Percentiles rank a stretch among this genome's conserved stretches.
Evolutionary conservation across 2,797 vertebrate species (phyloP).

Genomic region (Myotis planiceps): DNA sequence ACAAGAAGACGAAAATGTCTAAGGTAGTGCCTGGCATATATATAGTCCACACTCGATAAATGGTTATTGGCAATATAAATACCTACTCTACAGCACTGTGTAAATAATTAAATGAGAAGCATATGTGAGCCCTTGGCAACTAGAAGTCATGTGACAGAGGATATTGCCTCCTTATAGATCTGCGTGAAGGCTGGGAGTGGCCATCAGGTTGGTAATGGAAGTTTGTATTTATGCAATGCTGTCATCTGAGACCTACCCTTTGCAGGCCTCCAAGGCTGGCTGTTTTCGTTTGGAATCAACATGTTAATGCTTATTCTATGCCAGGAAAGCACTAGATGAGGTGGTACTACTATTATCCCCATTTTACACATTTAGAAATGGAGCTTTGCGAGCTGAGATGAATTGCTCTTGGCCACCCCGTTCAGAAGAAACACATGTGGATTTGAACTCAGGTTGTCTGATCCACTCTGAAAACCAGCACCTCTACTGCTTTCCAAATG

Average conservation of each 20-base stretch:
- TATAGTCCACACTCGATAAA: neutral
- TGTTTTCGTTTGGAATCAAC: neutral
- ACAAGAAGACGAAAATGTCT: neutral
- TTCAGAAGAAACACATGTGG: neutral
- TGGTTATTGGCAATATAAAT: neutral
- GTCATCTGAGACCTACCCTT: neutral
- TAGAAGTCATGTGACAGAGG: neutral
- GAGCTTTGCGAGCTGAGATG: neutral
- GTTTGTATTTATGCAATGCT: no score
- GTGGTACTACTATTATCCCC: neutral
- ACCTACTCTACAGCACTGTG: neutral
- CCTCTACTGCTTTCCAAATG: neutral
- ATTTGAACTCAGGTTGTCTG: neutral
- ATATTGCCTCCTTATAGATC: neutral
- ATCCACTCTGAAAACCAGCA: neutral
- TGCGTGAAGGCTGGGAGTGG: neutral
- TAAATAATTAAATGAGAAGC: constrained; percentile 15
- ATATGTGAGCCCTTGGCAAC: neutral
- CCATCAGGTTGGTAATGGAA: neutral
- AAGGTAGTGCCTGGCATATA: neutral
- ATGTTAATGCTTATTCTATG: neutral
- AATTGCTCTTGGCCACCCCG: neutral
- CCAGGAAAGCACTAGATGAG: neutral
- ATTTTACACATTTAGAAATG: neutral
- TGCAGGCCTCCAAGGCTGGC: neutral